Evolutionary conservation across 2,888 invertebrate species (phyloP).

Genomic region (Acronicta aceris): DNA sequence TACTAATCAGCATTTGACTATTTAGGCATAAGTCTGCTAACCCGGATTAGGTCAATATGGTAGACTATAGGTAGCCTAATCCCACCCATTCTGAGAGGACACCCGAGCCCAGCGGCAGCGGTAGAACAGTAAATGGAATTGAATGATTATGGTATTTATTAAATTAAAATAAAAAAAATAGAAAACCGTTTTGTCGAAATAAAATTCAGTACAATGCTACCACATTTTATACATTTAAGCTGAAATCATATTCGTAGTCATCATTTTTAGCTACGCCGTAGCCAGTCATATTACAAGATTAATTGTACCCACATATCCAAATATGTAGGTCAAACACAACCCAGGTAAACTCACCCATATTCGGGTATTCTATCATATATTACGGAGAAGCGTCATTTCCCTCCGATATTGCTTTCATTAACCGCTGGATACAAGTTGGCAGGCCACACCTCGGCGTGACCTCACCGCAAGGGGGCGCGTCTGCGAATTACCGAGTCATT

Average conservation of each 20-base stretch:
- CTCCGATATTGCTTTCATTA: constrained; percentile 62
- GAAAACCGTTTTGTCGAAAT: too few species aligned
- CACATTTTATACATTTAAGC: neutral
- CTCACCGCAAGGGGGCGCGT: constrained; percentile 71
- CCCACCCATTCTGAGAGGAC: too few species aligned
- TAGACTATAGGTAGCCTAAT: too few species aligned
- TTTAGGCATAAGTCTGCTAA: too few species aligned
- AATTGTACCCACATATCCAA: constrained; percentile 49
- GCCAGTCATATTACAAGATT: constrained; percentile 52
- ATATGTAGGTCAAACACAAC: constrained; percentile 48
- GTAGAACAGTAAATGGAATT: too few species aligned
- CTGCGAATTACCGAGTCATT: constrained; percentile 85
- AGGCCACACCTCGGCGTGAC: constrained; percentile 78
- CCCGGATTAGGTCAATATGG: too few species aligned
- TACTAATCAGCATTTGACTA: too few species aligned
- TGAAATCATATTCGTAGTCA: constrained; percentile 13
- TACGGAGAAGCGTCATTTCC: constrained; percentile 56
- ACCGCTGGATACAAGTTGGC: constrained; percentile 61
- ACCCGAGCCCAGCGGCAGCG: too few species aligned
- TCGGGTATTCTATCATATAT: constrained; percentile 49
- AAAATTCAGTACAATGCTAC: too few species aligned
- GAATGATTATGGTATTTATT: too few species aligned
- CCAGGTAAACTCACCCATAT: constrained; percentile 43
- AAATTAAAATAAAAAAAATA: too few species aligned
- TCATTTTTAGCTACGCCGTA: constrained; percentile 26